A percentile compares a stretch with the other conserved stretches of the same genome.
These are phyloP conservation scores for Odontothrips loti DNA, from an alignment of 2,888 invertebrate genomes.

Conservation along the genomic window DNA sequence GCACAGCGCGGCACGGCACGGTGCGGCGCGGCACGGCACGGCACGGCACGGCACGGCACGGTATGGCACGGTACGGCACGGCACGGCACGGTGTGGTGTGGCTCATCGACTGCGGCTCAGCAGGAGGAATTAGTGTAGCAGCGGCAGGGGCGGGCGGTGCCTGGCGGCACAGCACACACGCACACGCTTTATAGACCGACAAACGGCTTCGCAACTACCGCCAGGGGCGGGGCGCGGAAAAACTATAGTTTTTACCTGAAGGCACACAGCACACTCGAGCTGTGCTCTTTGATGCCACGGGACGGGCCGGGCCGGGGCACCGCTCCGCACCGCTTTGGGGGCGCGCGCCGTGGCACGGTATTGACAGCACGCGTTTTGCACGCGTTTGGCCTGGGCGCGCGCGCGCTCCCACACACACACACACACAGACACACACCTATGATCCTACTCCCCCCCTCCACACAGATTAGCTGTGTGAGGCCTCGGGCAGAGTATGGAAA, in stretches of 20 bases:
- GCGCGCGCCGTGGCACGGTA: neutral
- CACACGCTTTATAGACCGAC: neutral
- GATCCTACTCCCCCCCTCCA: too few relatives aligned
- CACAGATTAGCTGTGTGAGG: too few relatives aligned
- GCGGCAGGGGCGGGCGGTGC: neutral
- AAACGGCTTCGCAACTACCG: neutral
- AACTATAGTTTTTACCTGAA: conserved; percentile 23
- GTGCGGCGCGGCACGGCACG: neutral
- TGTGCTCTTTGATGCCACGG: neutral
- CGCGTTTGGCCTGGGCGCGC: too few relatives aligned
- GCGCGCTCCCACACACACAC: too few relatives aligned
- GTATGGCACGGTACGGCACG: neutral
- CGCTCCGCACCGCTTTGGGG: too few relatives aligned
- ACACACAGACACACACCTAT: too few relatives aligned
- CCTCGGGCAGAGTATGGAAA: too few relatives aligned
- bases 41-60: neutral
- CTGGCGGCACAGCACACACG: too few relatives aligned
- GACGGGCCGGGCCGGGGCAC: neutral
- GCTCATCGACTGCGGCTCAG: neutral
- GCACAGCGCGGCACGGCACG: neutral
- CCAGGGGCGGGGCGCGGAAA: neutral
- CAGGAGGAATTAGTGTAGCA: neutral
- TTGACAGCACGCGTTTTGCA: neutral
- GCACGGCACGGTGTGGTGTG: neutral
- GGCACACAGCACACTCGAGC: neutral